Evolutionary conservation across 2,113 vertebrate species (phyloP).

Genomic region (Psephotus haematonotus): DNA sequence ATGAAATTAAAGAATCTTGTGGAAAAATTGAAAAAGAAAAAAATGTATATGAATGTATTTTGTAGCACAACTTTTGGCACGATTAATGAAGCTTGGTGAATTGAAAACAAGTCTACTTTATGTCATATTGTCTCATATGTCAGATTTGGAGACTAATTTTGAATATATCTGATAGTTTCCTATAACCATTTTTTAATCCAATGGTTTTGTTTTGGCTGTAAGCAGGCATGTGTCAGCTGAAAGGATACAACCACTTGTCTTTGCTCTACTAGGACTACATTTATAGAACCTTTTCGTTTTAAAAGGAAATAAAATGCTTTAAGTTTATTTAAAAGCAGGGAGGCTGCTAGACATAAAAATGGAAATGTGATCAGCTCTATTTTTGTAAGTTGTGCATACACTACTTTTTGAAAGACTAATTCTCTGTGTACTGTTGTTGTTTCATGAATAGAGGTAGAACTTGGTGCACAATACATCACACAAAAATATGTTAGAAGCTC

Average conservation of each 20-base stretch:
- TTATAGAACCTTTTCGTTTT: not conserved
- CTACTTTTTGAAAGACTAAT: constrained; percentile 1
- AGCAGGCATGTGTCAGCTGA: not conserved
- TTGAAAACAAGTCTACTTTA: not conserved
- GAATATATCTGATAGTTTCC: not conserved
- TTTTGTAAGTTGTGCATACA: not conserved
- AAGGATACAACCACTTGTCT: not conserved
- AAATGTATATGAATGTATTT: not conserved
- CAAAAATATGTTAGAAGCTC: not conserved
- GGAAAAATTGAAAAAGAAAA: not conserved
- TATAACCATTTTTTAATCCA: not conserved
- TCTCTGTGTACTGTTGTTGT: not conserved
- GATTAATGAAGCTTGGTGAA: not conserved
- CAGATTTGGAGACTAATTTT: not conserved
- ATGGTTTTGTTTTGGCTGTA: not conserved
- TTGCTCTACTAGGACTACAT: not conserved
- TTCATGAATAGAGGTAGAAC: not conserved
- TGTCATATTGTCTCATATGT: not conserved
- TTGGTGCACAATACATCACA: constrained; percentile 21
- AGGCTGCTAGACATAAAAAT: not conserved
- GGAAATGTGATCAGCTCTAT: not conserved
- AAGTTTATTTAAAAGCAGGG: constrained; percentile 12
- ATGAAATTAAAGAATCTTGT: not conserved
- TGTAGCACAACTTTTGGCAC: not conserved
- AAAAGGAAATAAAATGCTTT: not conserved